Percentiles rank a stretch among this genome's conserved stretches.
Conservation (phyloP, 2,797 vertebrate species). For the Aldrovandia affinis region DNA sequence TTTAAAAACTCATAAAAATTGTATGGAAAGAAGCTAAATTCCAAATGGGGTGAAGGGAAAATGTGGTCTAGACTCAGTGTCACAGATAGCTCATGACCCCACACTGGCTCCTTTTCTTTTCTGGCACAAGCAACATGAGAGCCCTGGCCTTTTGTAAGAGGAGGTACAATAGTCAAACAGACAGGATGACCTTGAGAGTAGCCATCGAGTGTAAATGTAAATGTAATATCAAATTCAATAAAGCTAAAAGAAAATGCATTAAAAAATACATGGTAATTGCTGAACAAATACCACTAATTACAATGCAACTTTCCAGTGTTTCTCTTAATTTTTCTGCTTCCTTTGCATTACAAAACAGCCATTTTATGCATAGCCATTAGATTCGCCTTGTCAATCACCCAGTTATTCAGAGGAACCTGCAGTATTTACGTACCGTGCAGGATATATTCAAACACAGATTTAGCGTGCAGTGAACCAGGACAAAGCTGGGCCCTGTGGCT, state of each 20-base stretch:
- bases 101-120: background rate
- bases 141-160: background rate
- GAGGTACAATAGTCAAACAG: background rate
- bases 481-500: background rate
- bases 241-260: background rate
- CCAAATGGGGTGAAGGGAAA: constrained; percentile 1
- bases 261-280: background rate
- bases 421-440: constrained; percentile 7
- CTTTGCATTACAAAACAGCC: background rate
- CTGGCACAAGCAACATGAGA: background rate
- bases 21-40: background rate
- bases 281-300: background rate
- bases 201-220: too few species aligned
- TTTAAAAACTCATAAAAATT: constrained; percentile 32
- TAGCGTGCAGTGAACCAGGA: background rate
- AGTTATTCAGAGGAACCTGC: background rate
- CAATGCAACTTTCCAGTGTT: background rate
- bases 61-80: constrained; percentile 11
- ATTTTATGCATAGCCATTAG: background rate
- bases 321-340: background rate
- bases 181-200: constrained; percentile 1
- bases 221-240: too few species aligned
- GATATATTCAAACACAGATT: constrained; percentile 17
- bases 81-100: background rate
- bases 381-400: constrained; percentile 7